Conservation (phyloP, 2,797 vertebrate genomes). For the Myotis daubentonii region DNA sequence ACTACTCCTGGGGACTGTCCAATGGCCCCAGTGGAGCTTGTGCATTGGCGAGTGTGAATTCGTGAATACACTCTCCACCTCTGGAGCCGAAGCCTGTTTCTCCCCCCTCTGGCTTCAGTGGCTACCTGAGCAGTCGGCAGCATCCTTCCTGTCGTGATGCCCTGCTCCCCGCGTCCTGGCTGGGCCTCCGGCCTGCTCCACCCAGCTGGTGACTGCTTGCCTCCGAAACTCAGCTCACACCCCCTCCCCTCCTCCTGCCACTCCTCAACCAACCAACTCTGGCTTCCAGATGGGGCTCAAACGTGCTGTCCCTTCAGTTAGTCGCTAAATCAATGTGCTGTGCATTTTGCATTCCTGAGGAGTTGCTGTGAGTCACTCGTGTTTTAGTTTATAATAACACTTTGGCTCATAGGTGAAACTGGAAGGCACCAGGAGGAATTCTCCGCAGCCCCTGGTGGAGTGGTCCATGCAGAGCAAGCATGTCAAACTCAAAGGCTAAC, state of each 20-base stretch:
- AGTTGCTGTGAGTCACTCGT: background rate
- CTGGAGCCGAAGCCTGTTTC: background rate
- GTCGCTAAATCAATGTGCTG: background rate
- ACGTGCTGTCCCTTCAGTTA: background rate
- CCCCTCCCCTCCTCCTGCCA: background rate
- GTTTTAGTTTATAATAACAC: background rate
- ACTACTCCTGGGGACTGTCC: background rate
- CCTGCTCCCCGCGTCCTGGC: rapidly evolving
- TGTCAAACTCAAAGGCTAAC: no score
- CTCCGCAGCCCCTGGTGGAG: rapidly evolving
- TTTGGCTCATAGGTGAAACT: background rate
- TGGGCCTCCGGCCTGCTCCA: background rate
- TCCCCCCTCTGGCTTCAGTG: background rate
- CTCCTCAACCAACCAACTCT: background rate
- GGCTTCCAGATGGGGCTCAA: background rate
- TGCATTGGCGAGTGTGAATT: background rate
- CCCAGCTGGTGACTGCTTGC: no score
- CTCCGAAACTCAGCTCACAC: background rate
- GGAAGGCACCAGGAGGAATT: background rate
- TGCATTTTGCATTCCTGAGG: background rate
- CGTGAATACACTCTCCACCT: background rate
- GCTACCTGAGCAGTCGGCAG: background rate
- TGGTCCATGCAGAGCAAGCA: rapidly evolving
- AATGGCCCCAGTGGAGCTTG: no score
- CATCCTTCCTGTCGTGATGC: background rate